Base-by-base conservation (phyloP, 2,797 vertebrate species). In the Sparus aurata region DNA sequence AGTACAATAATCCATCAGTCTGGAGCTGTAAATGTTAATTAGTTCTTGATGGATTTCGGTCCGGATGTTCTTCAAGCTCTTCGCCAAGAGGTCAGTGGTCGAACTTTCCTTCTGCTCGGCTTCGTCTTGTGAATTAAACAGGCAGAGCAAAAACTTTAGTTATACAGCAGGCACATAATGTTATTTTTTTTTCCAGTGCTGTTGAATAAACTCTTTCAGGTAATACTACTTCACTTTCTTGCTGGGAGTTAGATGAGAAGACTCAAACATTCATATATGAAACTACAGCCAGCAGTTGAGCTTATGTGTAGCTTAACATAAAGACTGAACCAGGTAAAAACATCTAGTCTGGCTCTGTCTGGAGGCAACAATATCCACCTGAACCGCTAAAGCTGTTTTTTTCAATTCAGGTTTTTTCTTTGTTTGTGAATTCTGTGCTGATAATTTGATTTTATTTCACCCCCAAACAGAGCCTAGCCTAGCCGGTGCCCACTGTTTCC, bases 11-110 rank as follows among this genome's bases (percentile, higher is more conserved):
- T 79, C 43, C 54, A 80, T 70, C 52, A 55, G 53, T 68, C 46
- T 67, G n/a, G n/a, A 63, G 69, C 58, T 58, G 38, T 70, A 62
- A 77, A 76, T 75, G 59, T 70, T 82, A 77, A 87, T 83, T 50
- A 61, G 53, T 30, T 75, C 52, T 77, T 80, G 67, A 71, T 78
- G 22, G 52, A 70, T 70, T 78, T 68, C 62, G 34, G 53, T 57
- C 49, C 65, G 27, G 15, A 50, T 70, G 54, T 46, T 80, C 22
- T 43, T 53, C 25, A 53, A 34, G 41, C 49, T 81, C 45, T 78
- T 64, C 72, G 77, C 66, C 57, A 83, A 82, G 61, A 60, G 41
- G 0, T 64, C 74, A 82, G 58, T 52, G 62, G 60, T 53, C 25
- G 1, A 70, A 58, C 22, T 45, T 20, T 69, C 53, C 43, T 8